Percentiles rank a stretch among this genome's conserved stretches.
Evolutionary conservation across 2,888 invertebrate species (phyloP).

Genomic region (Watsonalla cultraria): DNA sequence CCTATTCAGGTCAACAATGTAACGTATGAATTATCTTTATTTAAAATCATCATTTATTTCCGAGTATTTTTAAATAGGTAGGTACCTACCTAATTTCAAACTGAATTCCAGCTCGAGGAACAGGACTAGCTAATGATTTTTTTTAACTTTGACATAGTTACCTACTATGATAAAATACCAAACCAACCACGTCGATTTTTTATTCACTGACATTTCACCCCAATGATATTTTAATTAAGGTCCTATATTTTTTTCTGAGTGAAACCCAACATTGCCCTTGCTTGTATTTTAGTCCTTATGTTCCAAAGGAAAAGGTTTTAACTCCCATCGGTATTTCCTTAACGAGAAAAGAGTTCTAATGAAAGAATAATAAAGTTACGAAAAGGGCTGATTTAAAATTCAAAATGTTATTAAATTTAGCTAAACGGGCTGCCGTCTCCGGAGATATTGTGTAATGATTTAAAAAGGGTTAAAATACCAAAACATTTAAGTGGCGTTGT

Average conservation of each 20-base stretch:
- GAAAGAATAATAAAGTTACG: conserved; percentile 25
- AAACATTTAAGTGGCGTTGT: background rate
- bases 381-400: conserved; percentile 16
- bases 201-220: background rate
- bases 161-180: too few species aligned
- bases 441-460: conserved; percentile 4
- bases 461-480: conserved; percentile 1
- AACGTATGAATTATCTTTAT: too few species aligned
- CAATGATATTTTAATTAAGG: background rate
- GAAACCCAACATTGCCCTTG: background rate
- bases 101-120: too few species aligned
- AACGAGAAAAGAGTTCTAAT: conserved; percentile 22
- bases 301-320: conserved; percentile 8
- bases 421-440: conserved; percentile 3
- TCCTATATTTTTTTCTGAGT: background rate
- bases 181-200: background rate
- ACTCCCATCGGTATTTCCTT: conserved; percentile 16
- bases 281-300: background rate
- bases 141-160: too few species aligned
- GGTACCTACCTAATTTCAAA: too few species aligned
- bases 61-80: too few species aligned
- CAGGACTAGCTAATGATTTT: too few species aligned
- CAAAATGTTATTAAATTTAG: conserved; percentile 7
- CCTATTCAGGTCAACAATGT: too few species aligned
- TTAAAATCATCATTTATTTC: too few species aligned